Conservation (phyloP, 2,888 invertebrate species). For the Spatulosminthurus flaviceps region DNA sequence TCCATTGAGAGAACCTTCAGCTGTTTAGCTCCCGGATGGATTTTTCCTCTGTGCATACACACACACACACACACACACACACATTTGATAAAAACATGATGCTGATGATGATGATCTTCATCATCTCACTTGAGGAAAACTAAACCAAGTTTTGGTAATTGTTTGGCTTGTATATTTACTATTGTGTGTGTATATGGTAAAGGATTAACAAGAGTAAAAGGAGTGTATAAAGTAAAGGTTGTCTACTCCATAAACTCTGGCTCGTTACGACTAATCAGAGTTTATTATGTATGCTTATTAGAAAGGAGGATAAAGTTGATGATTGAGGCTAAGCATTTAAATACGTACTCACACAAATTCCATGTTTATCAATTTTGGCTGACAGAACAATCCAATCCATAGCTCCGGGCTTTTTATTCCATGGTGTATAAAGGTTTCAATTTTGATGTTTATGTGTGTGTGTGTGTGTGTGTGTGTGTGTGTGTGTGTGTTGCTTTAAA, state of each 20-base stretch:
- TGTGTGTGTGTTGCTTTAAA: too few relatives aligned
- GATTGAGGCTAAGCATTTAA: slow-evolving; percentile 41
- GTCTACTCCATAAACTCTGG: slow-evolving; percentile 32
- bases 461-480: too few relatives aligned
- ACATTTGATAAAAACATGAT: neutral
- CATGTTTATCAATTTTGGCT: slow-evolving; percentile 24
- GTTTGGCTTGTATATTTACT: too few relatives aligned
- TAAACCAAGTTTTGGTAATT: slow-evolving; percentile 22
- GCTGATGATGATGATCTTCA: slow-evolving; percentile 16
- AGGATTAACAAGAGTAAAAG: slow-evolving; percentile 5
- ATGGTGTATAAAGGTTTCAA: neutral
- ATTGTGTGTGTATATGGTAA: too few relatives aligned
- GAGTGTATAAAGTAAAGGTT: neutral
- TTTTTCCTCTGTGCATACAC: too few relatives aligned
- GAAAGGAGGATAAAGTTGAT: slow-evolving; percentile 7
- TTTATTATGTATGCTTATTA: slow-evolving; percentile 30
- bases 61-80: too few relatives aligned
- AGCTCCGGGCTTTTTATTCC: neutral
- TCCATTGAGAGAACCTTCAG: neutral
- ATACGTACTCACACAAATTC: slow-evolving; percentile 25
- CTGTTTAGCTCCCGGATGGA: slow-evolving; percentile 30
- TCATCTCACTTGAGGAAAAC: slow-evolving; percentile 32
- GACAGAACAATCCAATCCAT: slow-evolving; percentile 30
- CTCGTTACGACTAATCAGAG: slow-evolving; percentile 43
- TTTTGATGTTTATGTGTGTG: too few relatives aligned